These are phyloP conservation scores for Glaucomys volans DNA, from an alignment of 2,113 vertebrate genomes.

Conservation along the genomic window DNA sequence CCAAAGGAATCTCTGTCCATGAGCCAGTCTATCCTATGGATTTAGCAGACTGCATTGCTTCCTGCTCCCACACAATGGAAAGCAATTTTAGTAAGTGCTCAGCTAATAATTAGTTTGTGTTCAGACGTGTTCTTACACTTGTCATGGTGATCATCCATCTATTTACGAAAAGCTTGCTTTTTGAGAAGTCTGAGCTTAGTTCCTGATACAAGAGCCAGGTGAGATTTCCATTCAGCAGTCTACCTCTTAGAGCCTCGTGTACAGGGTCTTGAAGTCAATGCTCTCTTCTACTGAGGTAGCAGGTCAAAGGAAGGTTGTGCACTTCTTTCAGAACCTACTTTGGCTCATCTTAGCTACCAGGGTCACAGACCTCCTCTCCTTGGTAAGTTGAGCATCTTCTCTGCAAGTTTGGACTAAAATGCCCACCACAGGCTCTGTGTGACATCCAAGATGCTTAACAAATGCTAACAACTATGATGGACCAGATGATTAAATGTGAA, in stretches of 20 bases:
- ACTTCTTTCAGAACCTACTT: not conserved
- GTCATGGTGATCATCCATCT: not conserved
- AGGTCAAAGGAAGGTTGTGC: not conserved
- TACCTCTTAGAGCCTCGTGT: not conserved
- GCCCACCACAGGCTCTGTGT: not conserved
- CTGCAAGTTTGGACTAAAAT: not conserved
- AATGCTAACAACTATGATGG: not conserved
- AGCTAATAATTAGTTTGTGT: slow-evolving; percentile 47
- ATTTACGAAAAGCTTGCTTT: slow-evolving; percentile 48
- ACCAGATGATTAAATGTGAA: not conserved
- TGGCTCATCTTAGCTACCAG: not conserved
- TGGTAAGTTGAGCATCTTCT: not conserved
- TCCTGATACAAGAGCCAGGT: not conserved
- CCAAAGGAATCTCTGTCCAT: not conserved
- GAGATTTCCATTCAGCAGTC: not conserved
- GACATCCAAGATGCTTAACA: not conserved
- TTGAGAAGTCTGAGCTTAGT: not conserved
- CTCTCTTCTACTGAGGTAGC: not conserved
- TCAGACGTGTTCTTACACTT: not conserved
- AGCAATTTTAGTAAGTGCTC: slow-evolving; percentile 42
- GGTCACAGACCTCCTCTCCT: not conserved
- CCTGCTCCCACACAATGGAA: not conserved
- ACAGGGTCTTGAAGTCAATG: not conserved
- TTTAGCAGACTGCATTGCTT: not conserved
- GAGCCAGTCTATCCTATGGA: not conserved